phyloP scores from a whole-genome alignment of 2,113 vertebrate species.

The Accipiter virgatus region DNA sequence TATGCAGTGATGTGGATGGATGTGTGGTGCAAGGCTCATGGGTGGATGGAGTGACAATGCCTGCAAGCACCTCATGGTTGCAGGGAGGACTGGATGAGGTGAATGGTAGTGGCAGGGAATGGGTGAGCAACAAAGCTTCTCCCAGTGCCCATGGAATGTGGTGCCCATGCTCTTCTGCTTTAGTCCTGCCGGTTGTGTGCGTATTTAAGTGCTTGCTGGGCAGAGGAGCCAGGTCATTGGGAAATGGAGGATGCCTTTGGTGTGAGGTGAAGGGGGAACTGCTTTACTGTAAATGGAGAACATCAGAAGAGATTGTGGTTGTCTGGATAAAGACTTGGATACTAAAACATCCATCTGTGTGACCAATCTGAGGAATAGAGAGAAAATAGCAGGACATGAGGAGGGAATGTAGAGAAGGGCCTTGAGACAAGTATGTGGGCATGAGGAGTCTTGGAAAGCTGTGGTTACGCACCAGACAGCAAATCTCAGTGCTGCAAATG shows the following conservation, averaged over 20 bases:
- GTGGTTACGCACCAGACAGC: background rate
- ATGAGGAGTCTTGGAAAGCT: background rate
- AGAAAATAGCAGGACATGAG: background rate
- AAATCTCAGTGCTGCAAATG: background rate
- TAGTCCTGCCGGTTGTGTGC: background rate
- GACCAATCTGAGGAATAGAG: background rate
- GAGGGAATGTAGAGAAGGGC: background rate
- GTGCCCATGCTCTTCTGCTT: background rate
- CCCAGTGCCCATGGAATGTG: fast-evolving
- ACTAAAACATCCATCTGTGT: background rate
- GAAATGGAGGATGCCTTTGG: background rate
- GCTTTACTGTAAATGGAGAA: background rate
- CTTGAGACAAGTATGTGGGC: fast-evolving
- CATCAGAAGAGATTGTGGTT: background rate
- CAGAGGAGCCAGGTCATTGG: background rate
- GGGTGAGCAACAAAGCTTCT: background rate
- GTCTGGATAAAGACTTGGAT: background rate
- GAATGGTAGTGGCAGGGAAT: background rate
- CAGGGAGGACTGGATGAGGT: background rate
- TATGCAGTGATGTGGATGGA: too few species aligned
- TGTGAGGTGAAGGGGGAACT: background rate
- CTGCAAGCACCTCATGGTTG: background rate
- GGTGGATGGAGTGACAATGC: fast-evolving
- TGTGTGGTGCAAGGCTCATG: fast-evolving
- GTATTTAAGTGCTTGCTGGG: background rate